Conservation (phyloP, 2,888 invertebrate species). For the Lacanobia wlatinum region DNA sequence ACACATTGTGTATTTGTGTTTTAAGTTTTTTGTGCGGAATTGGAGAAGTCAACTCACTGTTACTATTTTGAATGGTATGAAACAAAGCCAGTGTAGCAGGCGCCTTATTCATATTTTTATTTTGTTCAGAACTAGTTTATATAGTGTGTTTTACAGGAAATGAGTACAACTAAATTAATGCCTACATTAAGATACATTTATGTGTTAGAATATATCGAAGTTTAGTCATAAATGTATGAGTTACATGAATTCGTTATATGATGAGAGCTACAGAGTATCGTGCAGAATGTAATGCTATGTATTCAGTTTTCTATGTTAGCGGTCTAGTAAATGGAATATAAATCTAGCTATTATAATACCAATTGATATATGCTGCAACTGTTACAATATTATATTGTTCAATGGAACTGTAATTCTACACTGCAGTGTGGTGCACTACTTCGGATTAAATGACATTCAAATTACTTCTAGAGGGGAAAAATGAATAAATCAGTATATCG, state of each 20-base stretch:
- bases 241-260: constrained; percentile 37
- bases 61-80: constrained; percentile 1
- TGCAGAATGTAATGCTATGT: constrained; percentile 58
- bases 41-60: not conserved
- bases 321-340: constrained; percentile 50
- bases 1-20: not conserved
- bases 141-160: constrained; percentile 68
- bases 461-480: constrained; percentile 44
- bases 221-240: constrained; percentile 46
- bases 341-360: constrained; percentile 42
- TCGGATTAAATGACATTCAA: constrained; percentile 24
- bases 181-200: constrained; percentile 63
- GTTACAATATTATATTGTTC: constrained; percentile 28
- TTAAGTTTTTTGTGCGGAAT: not conserved
- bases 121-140: not conserved
- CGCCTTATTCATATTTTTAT: not conserved
- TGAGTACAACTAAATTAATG: constrained; percentile 70
- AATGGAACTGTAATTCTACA: constrained; percentile 12
- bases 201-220: constrained; percentile 56
- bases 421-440: not conserved
- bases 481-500: constrained; percentile 45
- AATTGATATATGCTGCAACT: constrained; percentile 19
- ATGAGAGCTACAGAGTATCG: constrained; percentile 51
- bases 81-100: constrained; percentile 3
- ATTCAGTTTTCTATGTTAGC: constrained; percentile 55